These are phyloP conservation scores for Hyles lineata DNA, from an alignment of 2,888 invertebrate genomes.

Conservation along the genomic window DNA sequence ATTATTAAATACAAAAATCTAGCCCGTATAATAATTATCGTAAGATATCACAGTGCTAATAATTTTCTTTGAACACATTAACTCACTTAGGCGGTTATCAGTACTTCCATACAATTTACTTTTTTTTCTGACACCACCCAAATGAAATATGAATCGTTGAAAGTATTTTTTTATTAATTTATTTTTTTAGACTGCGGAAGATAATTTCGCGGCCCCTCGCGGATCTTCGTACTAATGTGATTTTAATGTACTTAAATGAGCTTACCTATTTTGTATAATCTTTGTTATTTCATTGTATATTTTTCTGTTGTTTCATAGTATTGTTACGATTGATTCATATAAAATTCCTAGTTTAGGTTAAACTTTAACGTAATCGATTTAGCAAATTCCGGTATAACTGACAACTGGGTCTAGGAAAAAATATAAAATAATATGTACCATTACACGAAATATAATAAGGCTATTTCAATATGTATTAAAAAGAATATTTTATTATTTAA, in stretches of 20 bases:
- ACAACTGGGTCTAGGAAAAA: too few species aligned
- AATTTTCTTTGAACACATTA: constrained; percentile 7
- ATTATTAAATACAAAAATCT: not conserved
- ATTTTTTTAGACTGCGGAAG: constrained; percentile 71
- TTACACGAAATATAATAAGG: too few species aligned
- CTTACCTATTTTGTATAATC: constrained; percentile 73
- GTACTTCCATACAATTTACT: constrained; percentile 78
- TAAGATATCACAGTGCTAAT: not conserved
- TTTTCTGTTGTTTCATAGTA: constrained; percentile 32
- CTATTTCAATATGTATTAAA: too few species aligned
- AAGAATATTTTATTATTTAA: too few species aligned
- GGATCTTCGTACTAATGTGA: constrained; percentile 80
- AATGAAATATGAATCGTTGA: constrained; percentile 70
- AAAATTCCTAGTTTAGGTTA: not conserved
- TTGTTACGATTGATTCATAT: not conserved
- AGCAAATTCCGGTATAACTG: too few species aligned
- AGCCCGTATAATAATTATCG: not conserved
- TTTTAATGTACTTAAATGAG: constrained; percentile 82
- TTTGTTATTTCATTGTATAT: constrained; percentile 56
- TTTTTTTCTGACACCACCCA: constrained; percentile 62
- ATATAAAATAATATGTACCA: too few species aligned
- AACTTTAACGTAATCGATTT: too few species aligned
- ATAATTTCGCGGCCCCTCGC: constrained; percentile 74
- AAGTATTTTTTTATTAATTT: constrained; percentile 74
- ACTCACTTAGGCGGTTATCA: constrained; percentile 55